Evolutionary conservation across 2,888 invertebrate species (phyloP), one percentile per base, ranked within the genome.

Genomic region (Malacosoma neustria): DNA sequence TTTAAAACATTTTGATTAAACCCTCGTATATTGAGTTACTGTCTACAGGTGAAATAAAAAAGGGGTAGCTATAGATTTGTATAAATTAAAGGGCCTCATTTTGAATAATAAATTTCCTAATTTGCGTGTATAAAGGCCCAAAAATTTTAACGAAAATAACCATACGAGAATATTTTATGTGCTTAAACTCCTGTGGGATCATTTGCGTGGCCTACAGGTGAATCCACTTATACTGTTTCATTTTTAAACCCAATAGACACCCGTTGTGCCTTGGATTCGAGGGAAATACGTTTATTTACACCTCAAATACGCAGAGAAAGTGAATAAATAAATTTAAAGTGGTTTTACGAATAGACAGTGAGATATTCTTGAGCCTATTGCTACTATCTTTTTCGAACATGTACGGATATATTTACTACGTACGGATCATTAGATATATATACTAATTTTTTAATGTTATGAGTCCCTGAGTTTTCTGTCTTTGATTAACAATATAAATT

Each of bases 91-190:
- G 41, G 43, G 40, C 38, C 47, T 43, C 43, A 44, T 41, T 43
- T 39, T 60, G 45, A 61, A 62, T 61, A 54, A 60, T 57, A 65
- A 51, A 66, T 52, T 46, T 48, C 52, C 47, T 51, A 59, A 62
- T 67, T 41, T 38, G 42, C 38, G 56, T 54, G 54, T 58, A 46
- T 46, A 51, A 57, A 59, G 52, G 60, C 53, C 51, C 50, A 39
- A 46, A 54, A 54, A 61, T 52, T 44, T 48, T 38, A 49, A 48
- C 54, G 54, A 56, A 67, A 69, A 63, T 61, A 67, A 57, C 57
- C 58, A 54, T 54, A 53, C 51, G 57, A 48, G 62, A 69, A 72
- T 73, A 65, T 63, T 66, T 68, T 56, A 71, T 68, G 56, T 38
- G 55, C 47, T 62, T 61, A 71, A 68, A 61, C 54, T 57, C 52